Evolutionary conservation across 2,888 invertebrate genomes (phyloP).

Genomic region (Pomacea canaliculata): DNA sequence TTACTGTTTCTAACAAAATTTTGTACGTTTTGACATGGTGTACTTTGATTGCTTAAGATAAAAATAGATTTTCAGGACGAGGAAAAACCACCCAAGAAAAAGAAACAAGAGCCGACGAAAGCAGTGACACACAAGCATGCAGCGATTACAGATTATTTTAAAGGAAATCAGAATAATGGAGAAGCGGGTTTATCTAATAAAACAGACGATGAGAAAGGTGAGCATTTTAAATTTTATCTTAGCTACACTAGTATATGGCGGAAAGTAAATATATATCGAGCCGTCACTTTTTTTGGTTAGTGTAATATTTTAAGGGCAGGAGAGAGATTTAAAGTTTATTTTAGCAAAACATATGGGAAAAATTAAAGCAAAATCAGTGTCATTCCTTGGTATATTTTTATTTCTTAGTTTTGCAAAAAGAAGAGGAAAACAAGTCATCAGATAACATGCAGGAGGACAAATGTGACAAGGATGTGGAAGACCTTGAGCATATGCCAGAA

Average conservation of each 20-base stretch:
- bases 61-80: neutral
- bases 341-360: no score
- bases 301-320: no score
- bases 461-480: conserved; percentile 19
- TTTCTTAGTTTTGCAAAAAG: neutral
- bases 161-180: neutral
- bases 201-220: neutral
- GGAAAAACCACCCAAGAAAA: neutral
- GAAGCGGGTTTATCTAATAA: neutral
- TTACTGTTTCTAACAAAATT: no score
- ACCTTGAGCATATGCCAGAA: conserved; percentile 44
- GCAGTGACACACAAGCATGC: neutral
- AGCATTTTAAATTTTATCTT: no score
- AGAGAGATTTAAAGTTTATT: no score
- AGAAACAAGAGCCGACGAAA: neutral
- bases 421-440: neutral
- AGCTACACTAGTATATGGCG: no score
- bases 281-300: no score
- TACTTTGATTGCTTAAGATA: no score
- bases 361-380: no score
- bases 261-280: no score
- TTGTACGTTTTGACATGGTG: no score
- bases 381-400: no score
- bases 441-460: conserved; percentile 7
- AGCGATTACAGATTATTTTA: neutral